Percentiles rank a stretch among this genome's conserved stretches.
phyloP scores from a whole-genome alignment of 2,113 vertebrate species.

The Lethenteron reissneri region DNA sequence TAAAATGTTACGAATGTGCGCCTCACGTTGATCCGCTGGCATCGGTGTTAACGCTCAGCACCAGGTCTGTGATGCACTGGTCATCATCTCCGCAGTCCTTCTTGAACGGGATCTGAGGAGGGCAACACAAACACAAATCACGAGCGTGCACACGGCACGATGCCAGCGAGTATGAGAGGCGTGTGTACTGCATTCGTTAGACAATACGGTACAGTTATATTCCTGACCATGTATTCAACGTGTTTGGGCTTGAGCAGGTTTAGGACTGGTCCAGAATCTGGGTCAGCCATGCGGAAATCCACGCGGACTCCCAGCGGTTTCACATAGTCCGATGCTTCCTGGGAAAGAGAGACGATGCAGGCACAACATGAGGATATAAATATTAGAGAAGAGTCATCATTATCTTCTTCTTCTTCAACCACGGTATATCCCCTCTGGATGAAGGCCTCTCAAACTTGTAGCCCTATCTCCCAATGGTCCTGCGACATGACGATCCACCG shows the following conservation, averaged over 20 bases:
- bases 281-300: conserved; percentile 36
- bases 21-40: conserved; percentile 54
- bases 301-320: conserved; percentile 56
- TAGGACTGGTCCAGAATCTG: conserved; percentile 32
- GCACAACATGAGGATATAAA: too few species aligned
- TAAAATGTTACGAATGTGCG: neutral
- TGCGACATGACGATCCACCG: too few species aligned
- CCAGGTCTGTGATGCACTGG: conserved; percentile 62
- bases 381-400: too few species aligned
- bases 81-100: conserved; percentile 88
- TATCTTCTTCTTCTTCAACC: too few species aligned
- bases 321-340: conserved; percentile 81
- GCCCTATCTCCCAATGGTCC: too few species aligned
- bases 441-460: too few species aligned
- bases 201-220: too few species aligned
- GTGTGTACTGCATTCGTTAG: neutral
- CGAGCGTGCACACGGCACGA: neutral
- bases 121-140: neutral
- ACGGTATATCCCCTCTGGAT: too few species aligned
- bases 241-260: conserved; percentile 58
- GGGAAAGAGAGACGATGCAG: neutral
- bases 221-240: conserved; percentile 40
- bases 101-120: conserved; percentile 68
- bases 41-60: conserved; percentile 48
- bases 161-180: neutral